Conservation (phyloP, 1,140 invertebrate genomes). For the Bombus vancouverensis region DNA sequence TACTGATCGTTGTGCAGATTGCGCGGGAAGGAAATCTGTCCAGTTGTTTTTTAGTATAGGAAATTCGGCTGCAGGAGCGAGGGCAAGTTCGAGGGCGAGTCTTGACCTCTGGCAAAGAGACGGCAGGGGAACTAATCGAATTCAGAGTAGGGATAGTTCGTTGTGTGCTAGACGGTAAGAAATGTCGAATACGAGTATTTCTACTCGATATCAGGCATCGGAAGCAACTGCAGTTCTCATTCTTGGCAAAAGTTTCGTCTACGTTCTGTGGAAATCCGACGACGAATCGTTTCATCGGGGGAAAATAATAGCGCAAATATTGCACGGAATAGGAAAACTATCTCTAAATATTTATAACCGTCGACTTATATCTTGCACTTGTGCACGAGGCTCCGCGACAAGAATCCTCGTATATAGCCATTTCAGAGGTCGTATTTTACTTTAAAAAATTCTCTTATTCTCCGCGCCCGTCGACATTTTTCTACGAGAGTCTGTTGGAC, state of each 20-base stretch:
- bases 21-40: neutral
- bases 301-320: constrained; percentile 16
- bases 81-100: neutral
- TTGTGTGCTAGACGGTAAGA: neutral
- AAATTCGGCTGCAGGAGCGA: neutral
- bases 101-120: constrained; percentile 33
- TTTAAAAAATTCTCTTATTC: neutral
- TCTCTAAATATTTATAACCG: constrained; percentile 24
- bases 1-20: neutral
- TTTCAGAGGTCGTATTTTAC: neutral
- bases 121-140: constrained; percentile 8
- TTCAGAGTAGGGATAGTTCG: neutral
- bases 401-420: neutral
- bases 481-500: neutral
- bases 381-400: constrained; percentile 9
- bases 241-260: neutral
- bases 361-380: neutral
- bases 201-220: neutral
- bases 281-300: neutral
- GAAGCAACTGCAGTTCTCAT: neutral
- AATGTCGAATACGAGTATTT: too few relatives aligned
- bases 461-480: neutral
- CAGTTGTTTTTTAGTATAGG: neutral
- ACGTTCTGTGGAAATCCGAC: neutral
- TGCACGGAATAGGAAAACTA: constrained; percentile 23